These are phyloP conservation scores for Melinaea marsaeus DNA, from an alignment of 2,888 invertebrate species.

Conservation along the genomic window DNA sequence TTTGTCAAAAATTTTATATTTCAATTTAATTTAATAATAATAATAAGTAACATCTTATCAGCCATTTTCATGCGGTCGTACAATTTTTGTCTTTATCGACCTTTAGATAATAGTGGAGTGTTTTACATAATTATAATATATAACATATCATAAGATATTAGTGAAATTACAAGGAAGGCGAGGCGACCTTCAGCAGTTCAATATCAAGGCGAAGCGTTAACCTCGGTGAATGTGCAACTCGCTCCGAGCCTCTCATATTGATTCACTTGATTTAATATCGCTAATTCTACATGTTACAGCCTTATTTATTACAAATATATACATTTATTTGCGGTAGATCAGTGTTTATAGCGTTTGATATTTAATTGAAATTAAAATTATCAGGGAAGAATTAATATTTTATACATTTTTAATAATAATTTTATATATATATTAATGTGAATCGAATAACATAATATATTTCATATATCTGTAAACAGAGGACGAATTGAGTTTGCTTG, in stretches of 20 bases:
- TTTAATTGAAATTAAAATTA: background rate
- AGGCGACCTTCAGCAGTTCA: constrained; percentile 52
- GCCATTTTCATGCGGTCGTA: too few relatives aligned
- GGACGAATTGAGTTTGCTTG: too few relatives aligned
- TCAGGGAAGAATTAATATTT: too few relatives aligned
- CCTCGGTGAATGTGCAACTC: constrained; percentile 16
- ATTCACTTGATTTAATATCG: constrained; percentile 2
- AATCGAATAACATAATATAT: too few relatives aligned
- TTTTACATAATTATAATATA: background rate
- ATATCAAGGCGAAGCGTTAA: constrained; percentile 46
- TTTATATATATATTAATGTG: too few relatives aligned
- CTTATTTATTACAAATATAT: background rate
- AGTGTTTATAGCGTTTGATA: background rate
- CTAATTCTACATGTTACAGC: too few relatives aligned
- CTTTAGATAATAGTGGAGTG: background rate
- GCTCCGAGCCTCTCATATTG: constrained; percentile 7
- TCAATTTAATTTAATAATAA: too few relatives aligned
- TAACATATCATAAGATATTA: constrained; percentile 16
- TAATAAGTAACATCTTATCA: too few relatives aligned
- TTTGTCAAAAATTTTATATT: too few relatives aligned
- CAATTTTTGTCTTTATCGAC: too few relatives aligned
- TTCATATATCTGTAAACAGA: too few relatives aligned
- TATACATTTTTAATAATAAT: too few relatives aligned
- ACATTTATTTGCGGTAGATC: background rate
- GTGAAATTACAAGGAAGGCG: constrained; percentile 22